phyloP scores from a whole-genome alignment of 1,140 invertebrate species.

The Cyrtorhinus lividipennis region DNA sequence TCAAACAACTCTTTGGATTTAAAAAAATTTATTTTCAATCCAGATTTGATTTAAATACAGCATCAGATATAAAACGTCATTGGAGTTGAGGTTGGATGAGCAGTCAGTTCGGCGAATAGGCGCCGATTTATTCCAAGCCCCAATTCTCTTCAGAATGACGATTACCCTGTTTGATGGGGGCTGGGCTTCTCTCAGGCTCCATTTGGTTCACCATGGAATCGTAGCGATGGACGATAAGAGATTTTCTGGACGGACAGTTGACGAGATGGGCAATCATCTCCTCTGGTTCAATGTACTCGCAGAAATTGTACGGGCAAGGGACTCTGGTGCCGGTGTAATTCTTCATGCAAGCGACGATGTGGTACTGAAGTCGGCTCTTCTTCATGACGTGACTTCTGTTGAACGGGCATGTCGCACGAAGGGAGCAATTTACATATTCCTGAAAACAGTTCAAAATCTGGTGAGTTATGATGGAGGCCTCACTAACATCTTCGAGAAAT shows the following conservation, averaged over 20 bases:
- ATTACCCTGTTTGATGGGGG: background rate
- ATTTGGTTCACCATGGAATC: background rate
- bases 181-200: background rate
- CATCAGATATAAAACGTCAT: too few relatives aligned
- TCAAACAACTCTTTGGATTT: too few relatives aligned
- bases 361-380: background rate
- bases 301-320: conserved; percentile 5
- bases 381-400: background rate
- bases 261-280: background rate
- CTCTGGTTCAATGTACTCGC: conserved; percentile 2
- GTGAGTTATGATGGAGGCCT: too few relatives aligned
- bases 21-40: too few relatives aligned
- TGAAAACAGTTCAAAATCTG: too few relatives aligned
- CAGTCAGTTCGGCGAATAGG: too few relatives aligned
- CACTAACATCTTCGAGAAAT: too few relatives aligned
- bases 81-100: too few relatives aligned
- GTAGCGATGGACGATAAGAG: background rate
- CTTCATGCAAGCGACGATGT: conserved; percentile 8
- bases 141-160: background rate
- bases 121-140: background rate
- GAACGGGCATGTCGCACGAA: background rate
- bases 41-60: too few relatives aligned
- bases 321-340: conserved; percentile 3
- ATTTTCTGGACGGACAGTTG: background rate
- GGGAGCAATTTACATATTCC: background rate